Evolutionary conservation across 2,797 vertebrate genomes (phyloP).

Genomic region (Pachyuromys duprasi): DNA sequence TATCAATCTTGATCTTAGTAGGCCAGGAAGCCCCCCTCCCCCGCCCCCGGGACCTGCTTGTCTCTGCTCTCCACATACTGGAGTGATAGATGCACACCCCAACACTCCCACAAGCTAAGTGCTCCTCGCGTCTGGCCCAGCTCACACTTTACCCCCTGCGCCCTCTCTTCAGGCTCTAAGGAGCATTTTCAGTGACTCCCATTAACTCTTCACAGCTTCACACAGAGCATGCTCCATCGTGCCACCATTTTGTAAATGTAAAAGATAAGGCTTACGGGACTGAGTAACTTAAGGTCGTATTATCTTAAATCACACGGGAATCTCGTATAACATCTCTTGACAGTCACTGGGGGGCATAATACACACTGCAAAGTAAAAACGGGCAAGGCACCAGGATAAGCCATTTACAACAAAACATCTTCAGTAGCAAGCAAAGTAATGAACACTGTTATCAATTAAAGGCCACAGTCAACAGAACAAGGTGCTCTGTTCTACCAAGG

Average conservation of each 20-base stretch:
- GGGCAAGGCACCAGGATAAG: neutral
- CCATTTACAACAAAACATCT: neutral
- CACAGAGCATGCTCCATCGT: neutral
- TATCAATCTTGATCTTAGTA: neutral
- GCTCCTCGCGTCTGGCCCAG: neutral
- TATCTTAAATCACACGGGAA: neutral
- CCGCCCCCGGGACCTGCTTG: neutral
- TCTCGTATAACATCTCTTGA: neutral
- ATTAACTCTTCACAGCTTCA: neutral
- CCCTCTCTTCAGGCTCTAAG: neutral
- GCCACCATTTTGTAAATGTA: neutral
- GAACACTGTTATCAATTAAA: neutral
- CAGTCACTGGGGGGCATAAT: neutral
- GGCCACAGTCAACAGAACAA: neutral
- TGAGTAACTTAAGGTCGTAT: neutral
- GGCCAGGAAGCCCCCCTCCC: neutral
- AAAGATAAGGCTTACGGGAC: neutral
- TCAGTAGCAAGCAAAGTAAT: neutral
- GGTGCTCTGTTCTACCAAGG: neutral
- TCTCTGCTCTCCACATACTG: neutral
- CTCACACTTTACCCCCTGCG: neutral
- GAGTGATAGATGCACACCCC: neutral
- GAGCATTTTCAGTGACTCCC: neutral
- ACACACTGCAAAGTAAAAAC: slow-evolving; percentile 12
- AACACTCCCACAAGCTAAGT: neutral